Base-by-base conservation (phyloP, 2,797 vertebrate species). In the Cynodonichthys magdalenae region DNA sequence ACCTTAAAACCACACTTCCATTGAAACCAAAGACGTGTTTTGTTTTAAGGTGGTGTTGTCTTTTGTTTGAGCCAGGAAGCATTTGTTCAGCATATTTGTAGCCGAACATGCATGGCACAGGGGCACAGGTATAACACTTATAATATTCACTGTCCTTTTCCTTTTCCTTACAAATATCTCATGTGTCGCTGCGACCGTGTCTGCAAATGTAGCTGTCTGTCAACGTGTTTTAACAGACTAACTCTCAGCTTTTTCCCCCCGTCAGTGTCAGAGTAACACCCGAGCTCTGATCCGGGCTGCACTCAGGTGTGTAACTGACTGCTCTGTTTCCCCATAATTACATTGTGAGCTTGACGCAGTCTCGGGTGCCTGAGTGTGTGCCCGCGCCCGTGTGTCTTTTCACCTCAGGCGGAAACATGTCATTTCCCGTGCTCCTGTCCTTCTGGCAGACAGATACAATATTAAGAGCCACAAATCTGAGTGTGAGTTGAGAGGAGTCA, bases 391-490 rank as follows among this genome's bases (percentile, higher is more conserved):
- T 66, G 66, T 69, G 66, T 85, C 74, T 84, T 84, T 80, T 86
- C 76, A 88, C 90, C 87, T 77, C 83, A 76, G 84, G 90, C 85
- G 47, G 89, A 86, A 91, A 91, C 88, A 90, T 91, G 90, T 89
- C 89, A 92, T 87, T 90, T 92, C 84, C 81, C 66, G 51, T 90
- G 85, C 87, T 88, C 84, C 83, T 87, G 88, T 90, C 87, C 87
- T 84, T 90, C 83, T 83, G 71, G 27, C 66, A 84, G 90, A 92
- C 88, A 88, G 87, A 92, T 91, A 88, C 89, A 91, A 89, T 90
- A 91, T 92, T 90, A 90, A 90, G 88, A 90, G 82, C 85, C 89
- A 92, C 86, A 90, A 88, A 89, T 88, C 80, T 87, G 86, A 82
- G 80, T 85, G 85, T 69, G 84, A 90, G 82, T 84, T 82, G 84